These are phyloP conservation scores for Lepeophtheirus salmonis DNA, from an alignment of 1,140 invertebrate genomes.

Conservation along the genomic window DNA sequence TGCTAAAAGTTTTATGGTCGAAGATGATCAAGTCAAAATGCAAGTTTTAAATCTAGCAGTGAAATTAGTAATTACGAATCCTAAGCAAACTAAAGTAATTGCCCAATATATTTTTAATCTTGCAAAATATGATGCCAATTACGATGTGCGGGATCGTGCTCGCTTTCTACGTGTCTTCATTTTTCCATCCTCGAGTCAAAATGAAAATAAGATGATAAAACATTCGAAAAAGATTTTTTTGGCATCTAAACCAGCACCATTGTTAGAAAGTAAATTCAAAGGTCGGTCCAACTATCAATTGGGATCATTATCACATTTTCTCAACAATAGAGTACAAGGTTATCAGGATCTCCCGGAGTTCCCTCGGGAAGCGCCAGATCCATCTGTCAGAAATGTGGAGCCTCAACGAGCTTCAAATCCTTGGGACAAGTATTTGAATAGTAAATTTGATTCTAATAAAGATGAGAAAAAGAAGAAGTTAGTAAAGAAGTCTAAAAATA, in stretches of 20 bases:
- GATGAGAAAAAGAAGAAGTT: slow-evolving; percentile 23
- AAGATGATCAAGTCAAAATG: slow-evolving; percentile 61
- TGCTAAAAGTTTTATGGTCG: slow-evolving; percentile 76
- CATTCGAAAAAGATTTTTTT: slow-evolving; percentile 70
- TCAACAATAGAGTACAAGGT: slow-evolving; percentile 60
- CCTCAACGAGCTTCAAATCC: slow-evolving; percentile 26
- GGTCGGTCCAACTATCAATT: slow-evolving; percentile 72
- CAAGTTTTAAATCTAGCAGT: slow-evolving; percentile 88
- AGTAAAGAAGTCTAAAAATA: slow-evolving; percentile 28
- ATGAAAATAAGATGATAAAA: slow-evolving; percentile 37
- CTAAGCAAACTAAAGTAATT: slow-evolving; percentile 60
- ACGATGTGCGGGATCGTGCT: slow-evolving; percentile 87
- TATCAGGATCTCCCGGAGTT: slow-evolving; percentile 75
- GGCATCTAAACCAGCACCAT: slow-evolving; percentile 75
- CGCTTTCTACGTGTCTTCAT: slow-evolving; percentile 65
- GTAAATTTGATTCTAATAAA: too few relatives aligned
- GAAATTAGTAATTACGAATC: slow-evolving; percentile 76
- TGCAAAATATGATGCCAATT: slow-evolving; percentile 92
- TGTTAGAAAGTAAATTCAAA: slow-evolving; percentile 46
- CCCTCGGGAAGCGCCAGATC: slow-evolving; percentile 52
- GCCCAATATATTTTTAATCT: slow-evolving; percentile 89
- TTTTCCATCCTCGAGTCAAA: slow-evolving; percentile 36
- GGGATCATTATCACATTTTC: slow-evolving; percentile 82
- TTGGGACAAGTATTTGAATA: slow-evolving; percentile 16
- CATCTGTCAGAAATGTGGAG: slow-evolving; percentile 54